phyloP scores from a whole-genome alignment of 2,888 invertebrate genomes.

The Cantharis rufa region DNA sequence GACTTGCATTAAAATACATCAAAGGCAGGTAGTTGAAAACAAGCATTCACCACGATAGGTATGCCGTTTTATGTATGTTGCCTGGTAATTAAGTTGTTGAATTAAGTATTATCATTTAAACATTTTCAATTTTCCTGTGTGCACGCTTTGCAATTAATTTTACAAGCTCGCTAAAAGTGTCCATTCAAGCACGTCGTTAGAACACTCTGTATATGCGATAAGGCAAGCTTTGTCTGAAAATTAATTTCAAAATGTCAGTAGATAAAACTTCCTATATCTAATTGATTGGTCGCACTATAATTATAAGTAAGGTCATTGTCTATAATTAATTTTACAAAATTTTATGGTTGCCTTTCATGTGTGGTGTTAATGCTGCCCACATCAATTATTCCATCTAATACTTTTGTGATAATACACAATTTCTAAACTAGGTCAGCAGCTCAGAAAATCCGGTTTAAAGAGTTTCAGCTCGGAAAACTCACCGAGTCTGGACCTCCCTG shows the following conservation, averaged over 20 bases:
- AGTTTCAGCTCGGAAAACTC: background rate
- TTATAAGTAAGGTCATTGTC: background rate
- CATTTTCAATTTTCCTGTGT: background rate
- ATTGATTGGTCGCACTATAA: background rate
- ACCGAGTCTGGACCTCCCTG: background rate
- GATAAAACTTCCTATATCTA: background rate
- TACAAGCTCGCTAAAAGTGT: background rate
- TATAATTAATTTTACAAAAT: conserved; percentile 6
- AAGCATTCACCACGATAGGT: conserved; percentile 16
- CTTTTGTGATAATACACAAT: background rate
- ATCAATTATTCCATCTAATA: background rate
- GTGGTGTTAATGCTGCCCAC: conserved; percentile 6
- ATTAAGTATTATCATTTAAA: conserved; percentile 13
- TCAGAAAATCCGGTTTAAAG: background rate
- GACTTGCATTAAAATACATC: conserved; percentile 15
- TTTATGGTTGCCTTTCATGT: conserved; percentile 10
- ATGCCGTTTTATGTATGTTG: conserved; percentile 13
- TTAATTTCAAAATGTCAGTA: background rate
- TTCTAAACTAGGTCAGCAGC: background rate
- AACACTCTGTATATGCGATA: background rate
- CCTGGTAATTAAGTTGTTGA: conserved; percentile 9
- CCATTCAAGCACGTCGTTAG: background rate
- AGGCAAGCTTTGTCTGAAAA: background rate
- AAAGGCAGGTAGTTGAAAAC: conserved; percentile 14
- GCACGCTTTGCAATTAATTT: background rate